Conservation (phyloP, 2,113 vertebrate species). For the Pogonocichla stellata region DNA sequence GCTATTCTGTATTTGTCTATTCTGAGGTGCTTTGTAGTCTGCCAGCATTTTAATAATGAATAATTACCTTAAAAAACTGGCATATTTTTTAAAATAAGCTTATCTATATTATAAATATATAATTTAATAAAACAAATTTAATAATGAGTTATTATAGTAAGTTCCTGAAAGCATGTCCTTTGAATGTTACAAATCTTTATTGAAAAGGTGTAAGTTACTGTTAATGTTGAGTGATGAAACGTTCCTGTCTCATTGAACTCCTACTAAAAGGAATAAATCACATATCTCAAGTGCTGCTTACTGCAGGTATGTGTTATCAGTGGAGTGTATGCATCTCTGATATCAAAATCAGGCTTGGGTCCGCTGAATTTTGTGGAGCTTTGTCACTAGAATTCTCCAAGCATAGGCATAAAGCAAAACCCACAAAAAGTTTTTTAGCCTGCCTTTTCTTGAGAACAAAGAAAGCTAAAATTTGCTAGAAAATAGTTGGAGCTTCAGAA, state of each 20-base stretch:
- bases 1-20: background rate
- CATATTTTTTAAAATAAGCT: background rate
- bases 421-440: background rate
- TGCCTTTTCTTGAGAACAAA: background rate
- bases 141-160: background rate
- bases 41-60: background rate
- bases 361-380: background rate
- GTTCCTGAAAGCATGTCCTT: background rate
- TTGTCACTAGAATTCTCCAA: background rate
- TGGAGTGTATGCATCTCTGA: background rate
- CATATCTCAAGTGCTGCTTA: background rate
- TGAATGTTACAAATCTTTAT: background rate
- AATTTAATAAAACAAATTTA: background rate
- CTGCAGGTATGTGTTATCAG: background rate
- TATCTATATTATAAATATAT: background rate
- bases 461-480: background rate
- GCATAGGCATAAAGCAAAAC: background rate
- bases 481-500: background rate
- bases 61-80: background rate
- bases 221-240: background rate
- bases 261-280: background rate
- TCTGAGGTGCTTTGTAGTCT: background rate
- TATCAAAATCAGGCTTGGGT: rapidly evolving
- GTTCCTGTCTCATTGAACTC: background rate
- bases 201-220: background rate